Evolutionary conservation across 1,140 invertebrate species (phyloP), one percentile per base, ranked within the genome.

Genomic region (Drosophila albomicans): DNA sequence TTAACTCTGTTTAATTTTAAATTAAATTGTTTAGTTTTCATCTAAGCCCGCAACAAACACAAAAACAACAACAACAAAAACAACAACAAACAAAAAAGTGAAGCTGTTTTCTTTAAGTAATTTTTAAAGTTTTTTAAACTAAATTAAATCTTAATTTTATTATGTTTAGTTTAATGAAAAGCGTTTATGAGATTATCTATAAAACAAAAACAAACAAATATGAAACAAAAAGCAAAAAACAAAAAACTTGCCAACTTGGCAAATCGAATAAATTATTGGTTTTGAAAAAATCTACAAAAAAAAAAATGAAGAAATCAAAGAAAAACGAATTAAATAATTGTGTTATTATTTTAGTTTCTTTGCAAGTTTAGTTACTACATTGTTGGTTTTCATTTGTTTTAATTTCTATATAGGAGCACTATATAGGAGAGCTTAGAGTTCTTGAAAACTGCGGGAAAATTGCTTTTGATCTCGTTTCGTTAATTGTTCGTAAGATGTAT

Each of bases 51-150:
- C 69, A 72, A 76, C 45, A 66, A 38, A 63, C 41, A 77, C 45
- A 81, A 76, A 35, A 79, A 78, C 43, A 51, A 77, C 16, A 77
- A 58, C 45, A 62, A 76, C 48, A 85, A 81, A 0, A 77, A 78
- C 75, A 3, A 25, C 66, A 75, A 85, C 78, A 0, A 77, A 78
- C 75, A 3, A 25, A 69, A 75, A 78, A 72, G 85, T 81, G 85
- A 89, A 89, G 86, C 85, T 89, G 85, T 89, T 89, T 75, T 89
- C 81, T 81, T 90, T 89, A 89, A 89, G 85, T 89, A 90, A 85
- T 89, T 78, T 82, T 79, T 87, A 87, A 73, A 88, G 84, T 88
- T 75, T 85, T 82, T 80, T 89, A 88, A 89, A 80, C 76, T 89
- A 84, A 88, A 88, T 87, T 91, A 88, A 88, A 75, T 70, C 56